phyloP scores from a whole-genome alignment of 2,888 invertebrate genomes.

The Drosophila macrospina region DNA sequence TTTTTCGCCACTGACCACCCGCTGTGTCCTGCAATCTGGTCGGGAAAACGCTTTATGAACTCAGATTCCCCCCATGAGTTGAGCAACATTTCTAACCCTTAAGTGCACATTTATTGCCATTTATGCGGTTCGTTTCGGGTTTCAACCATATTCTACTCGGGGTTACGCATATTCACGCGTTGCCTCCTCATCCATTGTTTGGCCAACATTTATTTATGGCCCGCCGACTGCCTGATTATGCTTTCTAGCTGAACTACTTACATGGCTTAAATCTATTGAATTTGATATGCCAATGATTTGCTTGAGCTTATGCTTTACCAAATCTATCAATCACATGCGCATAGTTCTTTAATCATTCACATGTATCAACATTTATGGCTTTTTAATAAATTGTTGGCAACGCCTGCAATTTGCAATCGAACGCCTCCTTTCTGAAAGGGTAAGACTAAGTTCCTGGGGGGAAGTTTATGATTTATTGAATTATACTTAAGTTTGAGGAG shows the following conservation, averaged over 20 bases:
- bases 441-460: too few relatives aligned
- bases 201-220: slow-evolving; percentile 74
- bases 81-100: slow-evolving; percentile 66
- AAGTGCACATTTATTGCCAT: slow-evolving; percentile 80
- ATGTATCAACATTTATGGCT: slow-evolving; percentile 10
- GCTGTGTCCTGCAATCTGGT: slow-evolving; percentile 63
- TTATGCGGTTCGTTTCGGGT: slow-evolving; percentile 78
- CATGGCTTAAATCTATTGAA: slow-evolving; percentile 15
- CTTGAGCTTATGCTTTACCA: slow-evolving; percentile 23
- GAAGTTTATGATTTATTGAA: too few relatives aligned
- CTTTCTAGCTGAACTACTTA: slow-evolving; percentile 59
- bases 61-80: slow-evolving; percentile 20
- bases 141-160: slow-evolving; percentile 15
- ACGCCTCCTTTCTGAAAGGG: neutral
- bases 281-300: slow-evolving; percentile 58
- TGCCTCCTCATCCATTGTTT: slow-evolving; percentile 46
- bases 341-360: slow-evolving; percentile 9
- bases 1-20: slow-evolving; percentile 51
- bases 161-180: slow-evolving; percentile 77
- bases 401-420: neutral
- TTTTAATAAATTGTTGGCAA: slow-evolving; percentile 10
- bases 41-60: slow-evolving; percentile 16
- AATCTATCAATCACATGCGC: slow-evolving; percentile 36
- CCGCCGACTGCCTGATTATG: slow-evolving; percentile 49
- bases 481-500: too few relatives aligned